These are phyloP conservation scores for Lepilemur septentrionalis DNA, from an alignment of 2,797 vertebrate species.

Conservation along the genomic window DNA sequence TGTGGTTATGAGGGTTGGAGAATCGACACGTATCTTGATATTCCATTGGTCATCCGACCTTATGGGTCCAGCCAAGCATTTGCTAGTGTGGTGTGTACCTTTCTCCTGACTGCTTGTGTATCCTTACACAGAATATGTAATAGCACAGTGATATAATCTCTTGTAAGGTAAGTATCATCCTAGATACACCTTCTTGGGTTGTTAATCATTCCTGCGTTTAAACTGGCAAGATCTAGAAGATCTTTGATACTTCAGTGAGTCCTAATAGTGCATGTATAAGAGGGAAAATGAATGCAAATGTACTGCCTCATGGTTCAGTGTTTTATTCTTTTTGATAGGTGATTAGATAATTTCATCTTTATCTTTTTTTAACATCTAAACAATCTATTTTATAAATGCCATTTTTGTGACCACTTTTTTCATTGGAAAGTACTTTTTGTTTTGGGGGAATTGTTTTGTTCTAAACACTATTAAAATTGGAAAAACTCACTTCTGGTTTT, in stretches of 20 bases:
- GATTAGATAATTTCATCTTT: conserved; percentile 36
- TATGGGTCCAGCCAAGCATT: conserved; percentile 98
- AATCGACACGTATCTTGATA: conserved; percentile 98
- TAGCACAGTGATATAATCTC: conserved; percentile 82
- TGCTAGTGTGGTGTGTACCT: conserved; percentile 96
- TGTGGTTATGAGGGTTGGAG: conserved; percentile 99
- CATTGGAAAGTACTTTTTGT: conserved; percentile 16
- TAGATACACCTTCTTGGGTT: conserved; percentile 87
- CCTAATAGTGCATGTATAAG: conserved; percentile 86
- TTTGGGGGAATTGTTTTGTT: not conserved
- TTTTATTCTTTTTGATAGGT: conserved; percentile 76
- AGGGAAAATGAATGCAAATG: conserved; percentile 74
- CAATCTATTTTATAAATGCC: not conserved
- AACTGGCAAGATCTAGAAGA: conserved; percentile 86
- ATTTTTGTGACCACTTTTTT: not conserved
- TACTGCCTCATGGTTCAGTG: conserved; percentile 74
- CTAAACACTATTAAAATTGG: conserved; percentile 7
- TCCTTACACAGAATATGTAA: conserved; percentile 84
- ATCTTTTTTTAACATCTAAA: not conserved
- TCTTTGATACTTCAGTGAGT: conserved; percentile 84
- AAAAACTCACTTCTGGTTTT: conserved; percentile 7
- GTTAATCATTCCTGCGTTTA: conserved; percentile 85
- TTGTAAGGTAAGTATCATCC: conserved; percentile 85
- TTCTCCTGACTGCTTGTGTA: conserved; percentile 85
- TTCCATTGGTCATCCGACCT: conserved; percentile 98